These are phyloP conservation scores for Anabas testudineus DNA, from an alignment of 2,797 vertebrate genomes.

Conservation along the genomic window DNA sequence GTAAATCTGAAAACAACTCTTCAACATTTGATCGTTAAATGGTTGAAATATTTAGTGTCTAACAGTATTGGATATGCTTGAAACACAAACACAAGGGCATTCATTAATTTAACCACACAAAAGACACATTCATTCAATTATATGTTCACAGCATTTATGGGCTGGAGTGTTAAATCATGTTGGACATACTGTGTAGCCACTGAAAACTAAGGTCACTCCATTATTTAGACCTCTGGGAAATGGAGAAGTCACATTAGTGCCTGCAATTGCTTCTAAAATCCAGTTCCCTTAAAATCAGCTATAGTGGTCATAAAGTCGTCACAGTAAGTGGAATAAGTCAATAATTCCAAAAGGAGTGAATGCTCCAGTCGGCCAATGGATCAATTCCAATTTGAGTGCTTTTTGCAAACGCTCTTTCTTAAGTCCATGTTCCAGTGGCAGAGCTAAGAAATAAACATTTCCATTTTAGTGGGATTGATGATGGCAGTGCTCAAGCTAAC, in stretches of 20 bases:
- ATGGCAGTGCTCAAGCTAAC: slow-evolving; percentile 41
- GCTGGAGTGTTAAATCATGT: slow-evolving; percentile 62
- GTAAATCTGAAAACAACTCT: slow-evolving; percentile 52
- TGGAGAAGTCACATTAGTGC: slow-evolving; percentile 71
- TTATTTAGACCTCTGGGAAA: slow-evolving; percentile 71
- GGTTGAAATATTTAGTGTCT: slow-evolving; percentile 61
- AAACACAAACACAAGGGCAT: slow-evolving; percentile 62
- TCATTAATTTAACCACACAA: slow-evolving; percentile 67
- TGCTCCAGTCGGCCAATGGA: slow-evolving; percentile 59
- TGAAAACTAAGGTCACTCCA: slow-evolving; percentile 71
- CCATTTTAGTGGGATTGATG: slow-evolving; percentile 66
- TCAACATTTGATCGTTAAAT: slow-evolving; percentile 56
- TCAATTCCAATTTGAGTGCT: slow-evolving; percentile 76
- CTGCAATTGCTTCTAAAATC: slow-evolving; percentile 66
- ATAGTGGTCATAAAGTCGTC: slow-evolving; percentile 77
- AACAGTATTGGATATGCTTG: slow-evolving; percentile 45
- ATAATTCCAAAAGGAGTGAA: slow-evolving; percentile 73
- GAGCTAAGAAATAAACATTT: slow-evolving; percentile 73
- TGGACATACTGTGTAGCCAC: slow-evolving; percentile 51
- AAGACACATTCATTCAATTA: slow-evolving; percentile 68
- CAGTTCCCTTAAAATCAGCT: slow-evolving; percentile 62
- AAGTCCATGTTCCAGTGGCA: slow-evolving; percentile 56
- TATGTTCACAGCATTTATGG: slow-evolving; percentile 53
- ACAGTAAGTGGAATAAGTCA: slow-evolving; percentile 74
- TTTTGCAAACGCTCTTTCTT: slow-evolving; percentile 70